phyloP scores from a whole-genome alignment of 2,113 vertebrate genomes.

The Panthera uncia region DNA sequence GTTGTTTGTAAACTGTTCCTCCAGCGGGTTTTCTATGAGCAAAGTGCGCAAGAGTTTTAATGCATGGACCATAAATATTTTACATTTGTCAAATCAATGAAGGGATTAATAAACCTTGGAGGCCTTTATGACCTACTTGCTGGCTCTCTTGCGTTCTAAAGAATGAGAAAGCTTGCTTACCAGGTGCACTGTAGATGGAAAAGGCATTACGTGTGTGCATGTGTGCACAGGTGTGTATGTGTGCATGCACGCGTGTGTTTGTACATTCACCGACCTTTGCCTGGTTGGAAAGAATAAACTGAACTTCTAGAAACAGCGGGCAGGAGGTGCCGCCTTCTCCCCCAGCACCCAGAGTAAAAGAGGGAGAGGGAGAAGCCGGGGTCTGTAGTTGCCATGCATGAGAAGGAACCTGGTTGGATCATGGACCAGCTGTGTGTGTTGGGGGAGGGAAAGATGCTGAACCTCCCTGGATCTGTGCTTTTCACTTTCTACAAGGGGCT shows the following conservation, averaged over 20 bases:
- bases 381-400: accelerated
- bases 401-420: neutral
- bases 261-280: neutral
- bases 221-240: neutral
- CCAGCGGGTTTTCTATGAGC: slow-evolving; percentile 33
- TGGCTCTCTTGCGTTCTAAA: slow-evolving; percentile 19
- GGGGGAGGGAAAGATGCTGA: too few relatives aligned
- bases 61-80: slow-evolving; percentile 63
- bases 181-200: neutral
- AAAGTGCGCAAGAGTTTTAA: slow-evolving; percentile 61
- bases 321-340: neutral
- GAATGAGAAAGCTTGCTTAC: neutral
- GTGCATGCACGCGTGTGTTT: neutral
- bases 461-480: neutral
- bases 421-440: neutral
- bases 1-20: neutral
- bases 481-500: neutral
- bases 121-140: slow-evolving; percentile 64
- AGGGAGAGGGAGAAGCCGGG: neutral
- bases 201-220: neutral
- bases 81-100: slow-evolving; percentile 72
- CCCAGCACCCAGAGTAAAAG: neutral
- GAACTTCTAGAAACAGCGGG: neutral
- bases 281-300: neutral
- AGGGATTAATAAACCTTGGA: slow-evolving; percentile 71